A percentile compares a stretch with the other conserved stretches of the same genome.
These are phyloP conservation scores for Chaetoderma sp. DNA, from an alignment of 2,888 invertebrate genomes.

Conservation along the genomic window DNA sequence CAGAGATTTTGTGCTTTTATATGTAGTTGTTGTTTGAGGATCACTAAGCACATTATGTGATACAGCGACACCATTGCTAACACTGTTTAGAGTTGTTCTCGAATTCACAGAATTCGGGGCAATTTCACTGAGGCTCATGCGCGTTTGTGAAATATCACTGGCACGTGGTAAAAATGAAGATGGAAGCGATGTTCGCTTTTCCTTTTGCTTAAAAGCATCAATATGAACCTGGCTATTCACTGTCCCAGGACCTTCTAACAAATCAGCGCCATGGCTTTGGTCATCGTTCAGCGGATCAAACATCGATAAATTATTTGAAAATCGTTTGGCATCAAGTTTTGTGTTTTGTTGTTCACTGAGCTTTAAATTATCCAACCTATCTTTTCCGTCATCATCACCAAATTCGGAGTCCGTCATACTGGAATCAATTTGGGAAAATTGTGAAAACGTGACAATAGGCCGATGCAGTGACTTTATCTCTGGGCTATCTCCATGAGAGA, in stretches of 20 bases:
- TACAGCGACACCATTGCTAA: neutral
- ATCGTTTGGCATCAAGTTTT: slow-evolving; percentile 54
- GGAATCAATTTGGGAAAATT: too few species aligned
- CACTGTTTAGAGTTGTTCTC: too few species aligned
- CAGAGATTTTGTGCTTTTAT: too few species aligned
- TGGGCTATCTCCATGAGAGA: slow-evolving; percentile 15
- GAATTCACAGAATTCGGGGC: neutral
- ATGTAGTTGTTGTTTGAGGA: neutral
- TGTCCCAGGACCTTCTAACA: neutral
- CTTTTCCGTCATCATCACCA: slow-evolving; percentile 32
- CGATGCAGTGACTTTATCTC: slow-evolving; percentile 12
- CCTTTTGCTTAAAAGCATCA: neutral
- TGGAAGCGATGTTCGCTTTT: neutral
- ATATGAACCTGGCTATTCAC: neutral
- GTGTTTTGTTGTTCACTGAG: slow-evolving; percentile 61
- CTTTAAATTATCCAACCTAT: slow-evolving; percentile 41
- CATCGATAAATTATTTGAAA: slow-evolving; percentile 55
- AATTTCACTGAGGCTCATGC: neutral
- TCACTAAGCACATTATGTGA: neutral
- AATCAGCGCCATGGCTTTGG: slow-evolving; percentile 8
- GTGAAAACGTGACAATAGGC: too few species aligned
- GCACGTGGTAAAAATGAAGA: neutral
- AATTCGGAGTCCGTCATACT: too few species aligned
- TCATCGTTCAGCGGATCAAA: slow-evolving; percentile 49
- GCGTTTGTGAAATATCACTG: too few species aligned